Evolutionary conservation across 2,113 vertebrate species (phyloP), one percentile per base, ranked within the genome.

Genomic region (Alethe castanea): DNA sequence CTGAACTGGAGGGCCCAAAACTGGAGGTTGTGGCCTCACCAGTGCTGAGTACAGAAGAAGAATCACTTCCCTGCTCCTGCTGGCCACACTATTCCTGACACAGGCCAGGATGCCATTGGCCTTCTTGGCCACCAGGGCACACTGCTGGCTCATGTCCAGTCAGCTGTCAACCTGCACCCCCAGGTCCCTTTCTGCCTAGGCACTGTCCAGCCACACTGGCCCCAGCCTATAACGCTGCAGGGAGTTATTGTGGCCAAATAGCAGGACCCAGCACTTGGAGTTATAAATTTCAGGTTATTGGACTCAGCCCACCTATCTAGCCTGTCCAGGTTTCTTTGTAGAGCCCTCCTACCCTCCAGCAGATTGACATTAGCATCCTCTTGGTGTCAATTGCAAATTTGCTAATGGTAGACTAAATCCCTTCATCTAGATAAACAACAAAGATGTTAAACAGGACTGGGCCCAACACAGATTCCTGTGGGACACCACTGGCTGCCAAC

Each of bases 311-410:
- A 25, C 33, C 7, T 0, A 33, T 50, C 35, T 28, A 61, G 9
- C 16, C 16, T 9, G 2, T 33, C 12, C 44, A 61, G 35, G 28
- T 77, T 16, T 12, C 45, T 40, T 19, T 77, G 28, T 28, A 26
- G 22, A 50, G 28, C 16, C 5, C 9, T 61, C 22, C 35, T 40
- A 61, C 19, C 3, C 11, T 38, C 15, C 28, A 38, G 7, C 12
- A 77, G 22, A 61, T 61, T 0, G 0, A 61, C 22, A 33, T 12
- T 25, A 0, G 1, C 9, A 25, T 22, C 22, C 28, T 61, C 12
- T 25, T 40, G 6, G 22, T 50, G 22, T 33, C 57, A 50, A 12
- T 6, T 26, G 35, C 12, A 48, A 38, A 48, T 61, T 50, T 61
- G 20, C 5, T 76, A 19, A 48, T 4, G 3, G 5, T 33, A 19